Percentiles rank a stretch among this genome's conserved stretches.
phyloP scores from a whole-genome alignment of 2,888 invertebrate genomes.

The Punctoribates punctum region DNA sequence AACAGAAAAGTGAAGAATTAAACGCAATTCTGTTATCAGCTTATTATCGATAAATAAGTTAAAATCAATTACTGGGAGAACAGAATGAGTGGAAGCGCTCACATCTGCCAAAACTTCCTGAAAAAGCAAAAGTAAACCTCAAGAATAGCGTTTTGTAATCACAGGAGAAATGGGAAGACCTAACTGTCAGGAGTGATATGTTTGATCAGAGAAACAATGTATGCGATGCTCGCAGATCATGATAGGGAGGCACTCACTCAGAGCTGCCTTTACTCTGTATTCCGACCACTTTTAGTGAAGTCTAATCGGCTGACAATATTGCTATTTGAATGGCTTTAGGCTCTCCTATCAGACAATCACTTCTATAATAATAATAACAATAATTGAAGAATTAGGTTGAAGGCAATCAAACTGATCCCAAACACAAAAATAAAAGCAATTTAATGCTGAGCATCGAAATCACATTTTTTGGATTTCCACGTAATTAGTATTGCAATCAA shows the following conservation, averaged over 20 bases:
- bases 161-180: not conserved
- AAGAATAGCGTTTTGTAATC: not conserved
- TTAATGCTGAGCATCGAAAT: not conserved
- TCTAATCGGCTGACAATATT: conserved; percentile 13
- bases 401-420: conserved; percentile 13
- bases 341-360: conserved; percentile 23
- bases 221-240: conserved; percentile 21
- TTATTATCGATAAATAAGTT: not conserved
- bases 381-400: conserved; percentile 15
- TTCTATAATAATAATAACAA: conserved; percentile 20
- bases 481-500: not conserved
- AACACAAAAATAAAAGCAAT: conserved; percentile 15
- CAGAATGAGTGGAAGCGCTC: not conserved
- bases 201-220: conserved; percentile 32
- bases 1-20: not conserved
- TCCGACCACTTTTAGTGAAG: not conserved
- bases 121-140: conserved; percentile 14
- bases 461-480: not conserved
- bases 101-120: conserved; percentile 38
- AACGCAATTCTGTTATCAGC: not conserved
- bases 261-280: not conserved
- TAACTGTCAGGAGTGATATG: conserved; percentile 31
- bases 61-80: not conserved
- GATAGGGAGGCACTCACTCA: conserved; percentile 33
- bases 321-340: conserved; percentile 16